Evolutionary conservation across 1,140 invertebrate species (phyloP).

Genomic region (Akabosia matsudoensis): DNA sequence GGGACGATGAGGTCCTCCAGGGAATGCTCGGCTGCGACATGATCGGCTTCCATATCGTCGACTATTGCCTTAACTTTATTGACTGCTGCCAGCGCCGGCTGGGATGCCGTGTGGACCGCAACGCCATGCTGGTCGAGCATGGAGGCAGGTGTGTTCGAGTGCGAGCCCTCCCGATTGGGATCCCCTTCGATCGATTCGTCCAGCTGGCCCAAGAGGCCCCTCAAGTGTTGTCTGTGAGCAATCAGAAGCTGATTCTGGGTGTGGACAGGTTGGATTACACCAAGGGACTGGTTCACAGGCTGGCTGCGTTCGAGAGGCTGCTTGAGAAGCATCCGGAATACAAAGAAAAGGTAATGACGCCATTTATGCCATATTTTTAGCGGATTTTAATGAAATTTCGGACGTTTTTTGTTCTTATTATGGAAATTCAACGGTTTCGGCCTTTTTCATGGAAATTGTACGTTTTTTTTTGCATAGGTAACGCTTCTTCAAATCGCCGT

Average conservation of each 20-base stretch:
- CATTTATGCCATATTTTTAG: no score
- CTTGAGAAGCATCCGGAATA: slow-evolving; percentile 82
- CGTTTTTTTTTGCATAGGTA: slow-evolving; percentile 55
- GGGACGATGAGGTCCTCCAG: slow-evolving; percentile 87
- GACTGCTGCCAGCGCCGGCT: slow-evolving; percentile 83
- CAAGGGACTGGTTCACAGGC: slow-evolving; percentile 79
- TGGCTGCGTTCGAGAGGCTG: slow-evolving; percentile 78
- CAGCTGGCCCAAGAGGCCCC: slow-evolving; percentile 74
- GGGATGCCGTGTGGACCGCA: slow-evolving; percentile 81
- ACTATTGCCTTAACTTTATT: slow-evolving; percentile 87
- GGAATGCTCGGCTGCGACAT: slow-evolving; percentile 85
- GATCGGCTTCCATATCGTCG: slow-evolving; percentile 87
- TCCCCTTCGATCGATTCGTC: slow-evolving; percentile 81
- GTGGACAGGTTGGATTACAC: slow-evolving; percentile 88
- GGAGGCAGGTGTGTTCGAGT: slow-evolving; percentile 78
- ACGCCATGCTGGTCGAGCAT: slow-evolving; percentile 79
- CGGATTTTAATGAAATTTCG: neutral
- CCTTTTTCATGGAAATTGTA: no score
- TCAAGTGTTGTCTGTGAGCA: slow-evolving; percentile 60
- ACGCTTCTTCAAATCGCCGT: slow-evolving; percentile 80
- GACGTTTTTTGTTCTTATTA: neutral
- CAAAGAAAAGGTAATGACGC: slow-evolving; percentile 73
- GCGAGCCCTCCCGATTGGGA: slow-evolving; percentile 77
- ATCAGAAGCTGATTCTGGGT: slow-evolving; percentile 77
- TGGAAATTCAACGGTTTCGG: neutral